phyloP scores from a whole-genome alignment of 2,797 vertebrate species.

The Cirrhinus mrigala region DNA sequence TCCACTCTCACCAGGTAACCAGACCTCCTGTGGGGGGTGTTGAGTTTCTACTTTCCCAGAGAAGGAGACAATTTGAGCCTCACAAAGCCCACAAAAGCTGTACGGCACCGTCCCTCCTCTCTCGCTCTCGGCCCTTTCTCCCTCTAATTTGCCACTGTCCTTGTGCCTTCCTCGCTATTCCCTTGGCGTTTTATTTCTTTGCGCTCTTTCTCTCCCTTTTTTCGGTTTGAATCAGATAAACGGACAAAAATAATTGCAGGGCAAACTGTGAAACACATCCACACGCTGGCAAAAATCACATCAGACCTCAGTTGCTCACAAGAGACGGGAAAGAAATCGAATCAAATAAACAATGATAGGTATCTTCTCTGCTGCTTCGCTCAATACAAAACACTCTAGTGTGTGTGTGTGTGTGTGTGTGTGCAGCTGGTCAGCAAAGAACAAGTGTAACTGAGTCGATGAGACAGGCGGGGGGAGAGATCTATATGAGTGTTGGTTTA shows the following conservation, averaged over 20 bases:
- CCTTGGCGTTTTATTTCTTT: slow-evolving; percentile 3
- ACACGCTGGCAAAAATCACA: not conserved
- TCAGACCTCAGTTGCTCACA: not conserved
- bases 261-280: slow-evolving; percentile 11
- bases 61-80: slow-evolving; percentile 81
- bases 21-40: slow-evolving; percentile 80
- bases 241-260: slow-evolving; percentile 10
- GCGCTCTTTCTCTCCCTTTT: not conserved
- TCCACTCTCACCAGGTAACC: slow-evolving; percentile 80
- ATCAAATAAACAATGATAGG: not conserved
- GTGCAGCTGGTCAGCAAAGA: slow-evolving; percentile 35
- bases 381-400: not conserved
- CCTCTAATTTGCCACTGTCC: slow-evolving; percentile 40
- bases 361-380: not conserved
- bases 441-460: slow-evolving; percentile 42
- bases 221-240: slow-evolving; percentile 5
- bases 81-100: slow-evolving; percentile 73
- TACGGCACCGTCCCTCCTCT: slow-evolving; percentile 76
- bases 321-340: not conserved
- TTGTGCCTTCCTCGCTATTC: slow-evolving; percentile 20
- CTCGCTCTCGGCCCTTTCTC: slow-evolving; percentile 68
- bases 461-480: not conserved
- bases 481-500: slow-evolving; percentile 27
- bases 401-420: slow-evolving; percentile 16
- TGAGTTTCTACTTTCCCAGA: slow-evolving; percentile 84